Evolutionary conservation across 1,140 invertebrate species (phyloP), one percentile per base, ranked within the genome.

Genomic region (Anadara kagoshimensis): DNA sequence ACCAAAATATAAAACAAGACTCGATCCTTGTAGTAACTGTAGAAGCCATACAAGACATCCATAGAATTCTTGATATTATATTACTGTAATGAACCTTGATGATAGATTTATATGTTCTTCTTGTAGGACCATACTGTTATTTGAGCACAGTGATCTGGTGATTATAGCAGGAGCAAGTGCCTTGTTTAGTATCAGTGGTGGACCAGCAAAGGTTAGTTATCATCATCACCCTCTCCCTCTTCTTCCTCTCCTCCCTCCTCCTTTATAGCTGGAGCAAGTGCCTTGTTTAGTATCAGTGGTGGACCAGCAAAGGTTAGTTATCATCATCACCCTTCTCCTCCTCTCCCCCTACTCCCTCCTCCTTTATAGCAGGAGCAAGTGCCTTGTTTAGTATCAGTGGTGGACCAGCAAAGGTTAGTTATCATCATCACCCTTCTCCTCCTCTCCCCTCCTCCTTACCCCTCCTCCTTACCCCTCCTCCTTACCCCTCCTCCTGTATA

Each of bases 91-190:
- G n/a, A n/a, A n/a, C n/a, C 7, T 45, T 44, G 11, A n/a, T 8
- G 11, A 3, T 20, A 8, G 3, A n/a, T 22, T 53, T 54, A 53
- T 69, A 4, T 67, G 22, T 20, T 65, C 56, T 70, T 20, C 41
- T 73, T 76, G n/a, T 66, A 85, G 90, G 62, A 90, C 90, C 16
- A 86, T 90, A 24, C 78, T 91, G 4, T 78, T 91, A 36, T 91
- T 89, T 84, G 91, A 91, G 78, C 89, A 91, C 58, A 90, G 86
- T 80, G 87, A 90, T 62, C 53, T 90, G 14, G 86, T 91, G 5
- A 77, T 91, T n/a, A 79, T 91, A 47, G 85, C 89, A 41, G 89
- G 88, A 47, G 86, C 86, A n/a, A 85, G 83, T 81, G 87, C 90
- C 36, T 71, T 91, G 7, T 88, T 90, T 56, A 84, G 82, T 22